A percentile compares a stretch with the other conserved stretches of the same genome.
Conservation (phyloP, 2,797 vertebrate genomes). For the Gallirallus australis region DNA sequence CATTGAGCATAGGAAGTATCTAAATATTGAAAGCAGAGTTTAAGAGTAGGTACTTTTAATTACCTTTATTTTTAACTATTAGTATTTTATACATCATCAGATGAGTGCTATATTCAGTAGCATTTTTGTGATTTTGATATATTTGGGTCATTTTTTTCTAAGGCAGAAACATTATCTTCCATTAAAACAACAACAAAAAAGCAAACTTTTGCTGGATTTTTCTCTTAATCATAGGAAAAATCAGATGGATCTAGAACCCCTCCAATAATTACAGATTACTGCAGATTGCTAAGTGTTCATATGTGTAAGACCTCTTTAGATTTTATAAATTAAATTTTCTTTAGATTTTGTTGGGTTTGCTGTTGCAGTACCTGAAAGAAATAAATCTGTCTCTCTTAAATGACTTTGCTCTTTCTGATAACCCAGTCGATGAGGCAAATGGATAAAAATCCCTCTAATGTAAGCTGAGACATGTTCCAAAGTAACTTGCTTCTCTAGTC, state of each 20-base stretch:
- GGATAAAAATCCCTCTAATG: conserved; percentile 54
- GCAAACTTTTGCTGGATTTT: background rate
- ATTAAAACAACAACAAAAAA: background rate
- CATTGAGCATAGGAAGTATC: background rate
- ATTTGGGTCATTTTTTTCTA: background rate
- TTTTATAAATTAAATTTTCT: background rate
- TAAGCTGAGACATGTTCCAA: conserved; percentile 44
- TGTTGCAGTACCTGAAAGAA: background rate
- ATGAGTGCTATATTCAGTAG: background rate
- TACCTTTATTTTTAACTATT: background rate
- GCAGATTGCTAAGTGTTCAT: background rate
- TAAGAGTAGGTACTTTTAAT: background rate
- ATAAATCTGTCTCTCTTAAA: background rate
- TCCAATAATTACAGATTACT: background rate
- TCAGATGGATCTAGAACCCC: background rate
- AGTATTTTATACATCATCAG: background rate
- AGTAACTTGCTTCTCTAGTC: conserved; percentile 31
- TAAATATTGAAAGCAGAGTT: background rate
- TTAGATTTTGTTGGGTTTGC: background rate
- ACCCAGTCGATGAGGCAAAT: conserved; percentile 51
- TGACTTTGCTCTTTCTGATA: conserved; percentile 38
- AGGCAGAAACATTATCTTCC: background rate
- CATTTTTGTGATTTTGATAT: background rate
- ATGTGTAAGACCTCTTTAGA: background rate
- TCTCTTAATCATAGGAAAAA: background rate